Evolutionary conservation across 2,888 invertebrate species (phyloP).

Genomic region (Zygogramma bicolorata): DNA sequence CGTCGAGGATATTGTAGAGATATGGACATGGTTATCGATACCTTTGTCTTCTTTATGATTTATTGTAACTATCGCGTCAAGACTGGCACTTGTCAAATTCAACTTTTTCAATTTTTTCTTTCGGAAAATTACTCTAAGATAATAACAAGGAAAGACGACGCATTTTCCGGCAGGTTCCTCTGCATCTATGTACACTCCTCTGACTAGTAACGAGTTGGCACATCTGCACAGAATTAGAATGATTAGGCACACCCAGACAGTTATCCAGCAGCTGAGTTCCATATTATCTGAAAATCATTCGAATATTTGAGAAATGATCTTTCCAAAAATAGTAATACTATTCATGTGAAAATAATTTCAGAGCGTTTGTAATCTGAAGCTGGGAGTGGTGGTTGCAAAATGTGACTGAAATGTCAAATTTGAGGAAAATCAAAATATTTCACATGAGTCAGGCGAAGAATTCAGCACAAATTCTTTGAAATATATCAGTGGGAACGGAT

Average conservation of each 20-base stretch:
- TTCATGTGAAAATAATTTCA: too few species aligned
- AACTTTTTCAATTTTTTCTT: slow-evolving; percentile 75
- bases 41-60: slow-evolving; percentile 44
- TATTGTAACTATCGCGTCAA: slow-evolving; percentile 26
- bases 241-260: slow-evolving; percentile 80
- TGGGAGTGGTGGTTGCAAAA: too few species aligned
- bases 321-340: too few species aligned
- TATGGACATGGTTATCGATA: slow-evolving; percentile 53
- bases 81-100: slow-evolving; percentile 29
- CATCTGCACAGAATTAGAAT: slow-evolving; percentile 85
- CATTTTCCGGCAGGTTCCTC: slow-evolving; percentile 87
- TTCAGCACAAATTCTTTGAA: too few species aligned
- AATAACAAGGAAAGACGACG: slow-evolving; percentile 87
- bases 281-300: slow-evolving; percentile 72
- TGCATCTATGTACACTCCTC: slow-evolving; percentile 90
- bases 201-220: slow-evolving; percentile 87
- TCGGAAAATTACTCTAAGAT: slow-evolving; percentile 82
- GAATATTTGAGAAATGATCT: too few species aligned
- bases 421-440: too few species aligned
- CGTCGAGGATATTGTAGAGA: slow-evolving; percentile 38
- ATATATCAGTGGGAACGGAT: too few species aligned
- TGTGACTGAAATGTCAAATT: too few species aligned
- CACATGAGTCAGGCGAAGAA: too few species aligned
- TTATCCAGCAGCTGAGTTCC: slow-evolving; percentile 84
- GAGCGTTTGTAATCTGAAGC: too few species aligned